Evolutionary conservation across 2,888 invertebrate species (phyloP).

Genomic region (Drosophila macrothrix): DNA sequence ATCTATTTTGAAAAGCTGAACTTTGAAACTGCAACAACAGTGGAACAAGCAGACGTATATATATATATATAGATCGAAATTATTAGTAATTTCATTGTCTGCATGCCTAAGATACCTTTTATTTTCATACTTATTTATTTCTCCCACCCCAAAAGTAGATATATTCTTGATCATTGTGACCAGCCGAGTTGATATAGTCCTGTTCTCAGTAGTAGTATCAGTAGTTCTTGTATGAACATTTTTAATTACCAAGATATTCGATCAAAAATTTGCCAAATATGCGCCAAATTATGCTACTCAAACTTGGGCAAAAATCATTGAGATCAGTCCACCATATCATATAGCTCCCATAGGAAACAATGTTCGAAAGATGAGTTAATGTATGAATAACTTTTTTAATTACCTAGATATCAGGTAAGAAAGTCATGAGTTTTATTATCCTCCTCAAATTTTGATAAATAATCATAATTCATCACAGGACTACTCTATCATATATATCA

Average conservation of each 20-base stretch:
- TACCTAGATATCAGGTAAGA: not conserved
- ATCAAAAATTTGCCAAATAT: not conserved
- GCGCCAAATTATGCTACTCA: not conserved
- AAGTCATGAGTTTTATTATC: not conserved
- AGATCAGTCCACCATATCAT: not conserved
- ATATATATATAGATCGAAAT: not conserved
- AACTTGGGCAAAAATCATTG: not conserved
- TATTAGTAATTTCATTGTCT: not conserved
- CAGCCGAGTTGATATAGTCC: not conserved
- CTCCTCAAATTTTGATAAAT: not conserved
- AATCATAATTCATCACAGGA: not conserved
- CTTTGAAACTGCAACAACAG: constrained; percentile 7
- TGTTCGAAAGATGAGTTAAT: not conserved
- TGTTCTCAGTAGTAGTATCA: too few relatives aligned
- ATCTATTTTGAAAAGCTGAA: not conserved
- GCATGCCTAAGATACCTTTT: too few relatives aligned
- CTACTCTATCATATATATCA: not conserved
- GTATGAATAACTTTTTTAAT: not conserved
- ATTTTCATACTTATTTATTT: not conserved
- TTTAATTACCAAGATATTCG: not conserved
- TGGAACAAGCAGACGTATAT: not conserved
- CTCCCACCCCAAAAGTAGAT: not conserved
- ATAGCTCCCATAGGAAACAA: not conserved
- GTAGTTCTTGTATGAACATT: not conserved
- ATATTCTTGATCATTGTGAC: not conserved